Evolutionary conservation across 1,140 invertebrate genomes (phyloP).

Genomic region (Oryctes rhinoceros): DNA sequence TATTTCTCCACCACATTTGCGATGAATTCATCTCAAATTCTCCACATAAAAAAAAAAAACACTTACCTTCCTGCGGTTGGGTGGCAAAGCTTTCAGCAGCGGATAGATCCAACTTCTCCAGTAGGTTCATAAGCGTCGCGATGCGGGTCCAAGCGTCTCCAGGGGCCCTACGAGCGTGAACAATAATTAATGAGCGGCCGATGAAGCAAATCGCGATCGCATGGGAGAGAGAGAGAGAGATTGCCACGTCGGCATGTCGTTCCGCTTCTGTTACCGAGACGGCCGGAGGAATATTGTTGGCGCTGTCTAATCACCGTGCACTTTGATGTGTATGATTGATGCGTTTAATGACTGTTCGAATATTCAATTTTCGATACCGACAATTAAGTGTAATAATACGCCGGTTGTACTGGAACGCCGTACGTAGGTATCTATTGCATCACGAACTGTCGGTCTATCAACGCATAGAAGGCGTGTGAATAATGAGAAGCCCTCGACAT

Average conservation of each 20-base stretch:
- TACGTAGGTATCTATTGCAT: constrained; percentile 10
- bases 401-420: background rate
- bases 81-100: constrained; percentile 46
- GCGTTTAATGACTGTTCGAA: constrained; percentile 9
- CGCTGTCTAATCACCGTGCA: background rate
- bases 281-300: background rate
- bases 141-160: constrained; percentile 82
- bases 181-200: constrained; percentile 27
- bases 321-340: constrained; percentile 29
- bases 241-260: background rate
- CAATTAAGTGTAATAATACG: constrained; percentile 28
- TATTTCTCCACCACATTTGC: no score
- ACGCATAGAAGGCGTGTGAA: background rate
- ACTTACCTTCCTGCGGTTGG: constrained; percentile 55
- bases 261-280: background rate
- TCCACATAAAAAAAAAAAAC: no score
- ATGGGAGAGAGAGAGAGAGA: background rate
- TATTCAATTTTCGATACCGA: constrained; percentile 31
- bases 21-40: no score
- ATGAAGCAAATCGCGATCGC: constrained; percentile 27
- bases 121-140: constrained; percentile 77
- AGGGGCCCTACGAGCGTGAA: constrained; percentile 66
- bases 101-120: constrained; percentile 71
- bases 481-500: background rate
- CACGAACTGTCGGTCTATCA: constrained; percentile 10